phyloP scores from a whole-genome alignment of 2,888 invertebrate genomes.

The Tiliacea aurago region DNA sequence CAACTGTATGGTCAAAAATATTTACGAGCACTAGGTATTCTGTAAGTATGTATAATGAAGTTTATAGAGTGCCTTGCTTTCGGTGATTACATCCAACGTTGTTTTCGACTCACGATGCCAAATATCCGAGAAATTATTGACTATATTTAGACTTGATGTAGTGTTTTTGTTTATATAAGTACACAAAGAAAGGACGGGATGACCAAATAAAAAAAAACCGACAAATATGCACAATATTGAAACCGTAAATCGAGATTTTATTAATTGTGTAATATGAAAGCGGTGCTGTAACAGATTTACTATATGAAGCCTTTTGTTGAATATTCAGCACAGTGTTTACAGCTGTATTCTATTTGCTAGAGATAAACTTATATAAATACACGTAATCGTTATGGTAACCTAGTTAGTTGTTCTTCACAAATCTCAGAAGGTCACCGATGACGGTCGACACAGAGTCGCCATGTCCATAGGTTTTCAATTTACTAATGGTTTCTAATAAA shows the following conservation, averaged over 20 bases:
- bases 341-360: conserved; percentile 72
- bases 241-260: conserved; percentile 5
- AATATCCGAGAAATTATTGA: conserved; percentile 76
- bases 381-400: conserved; percentile 55
- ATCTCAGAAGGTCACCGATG: conserved; percentile 44
- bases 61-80: conserved; percentile 58
- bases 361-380: conserved; percentile 40
- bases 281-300: conserved; percentile 14
- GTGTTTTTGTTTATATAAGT: conserved; percentile 60
- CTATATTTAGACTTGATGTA: conserved; percentile 74
- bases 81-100: conserved; percentile 66
- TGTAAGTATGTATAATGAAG: conserved; percentile 26
- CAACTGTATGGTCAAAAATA: conserved; percentile 16
- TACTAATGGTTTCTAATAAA: conserved; percentile 39
- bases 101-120: conserved; percentile 75
- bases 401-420: conserved; percentile 51
- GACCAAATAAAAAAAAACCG: conserved; percentile 44
- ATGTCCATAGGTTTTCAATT: conserved; percentile 46
- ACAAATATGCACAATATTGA: conserved; percentile 11
- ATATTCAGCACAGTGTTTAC: conserved; percentile 71
- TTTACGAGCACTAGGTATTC: conserved; percentile 33
- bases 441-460: conserved; percentile 19
- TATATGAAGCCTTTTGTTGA: conserved; percentile 57
- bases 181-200: conserved; percentile 68
- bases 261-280: conserved; percentile 16